Evolutionary conservation across 2,888 invertebrate species (phyloP), one percentile per base, ranked within the genome.

Genomic region (Pterobdella sp.): DNA sequence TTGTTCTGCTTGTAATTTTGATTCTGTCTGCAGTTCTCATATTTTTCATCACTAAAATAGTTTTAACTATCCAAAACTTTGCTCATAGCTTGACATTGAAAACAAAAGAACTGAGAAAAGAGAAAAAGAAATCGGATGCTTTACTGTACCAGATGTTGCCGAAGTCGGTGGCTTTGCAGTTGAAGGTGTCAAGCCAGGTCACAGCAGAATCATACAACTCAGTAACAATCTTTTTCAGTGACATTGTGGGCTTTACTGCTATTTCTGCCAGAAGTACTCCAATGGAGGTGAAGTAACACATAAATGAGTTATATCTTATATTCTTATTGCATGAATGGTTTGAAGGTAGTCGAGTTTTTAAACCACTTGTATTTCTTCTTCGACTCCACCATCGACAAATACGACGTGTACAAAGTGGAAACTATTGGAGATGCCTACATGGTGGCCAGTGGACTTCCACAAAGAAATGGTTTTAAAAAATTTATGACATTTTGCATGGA

Each of bases 231-330:
- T 86, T 94, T 65, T 94, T 94, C 85, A 93, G 93, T 80, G 94
- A 94, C 81, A 93, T 94, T 74, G 94, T 94, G 0, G 94, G 94
- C 36, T 94, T 94, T 83, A 94, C 94, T 0, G 92, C 92, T 37
- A 94, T 94, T 14, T 77, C 77, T 4, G 74, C 77, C 34, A 68
- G 73, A 32, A 77, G 77, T 35, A 75, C 76, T n/a, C 77, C 77
- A 3, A 74, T 77, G 73, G 74, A 77, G 77, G 77, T 75, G 14
- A 26, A n/a, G n/a, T n/a, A n/a, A n/a, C n/a, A n/a, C n/a, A n/a
- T n/a, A n/a, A n/a, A n/a, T n/a, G 72, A 65, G n/a, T 18, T 37
- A 14, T 32, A 68, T 22, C 10, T 18, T n/a, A 26, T 26, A 29
- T 14, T 18, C 14, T 22, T 26, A 14, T 64, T 14, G 29, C 26